Evolutionary conservation across 2,888 invertebrate genomes (phyloP), one percentile per base, ranked within the genome.

Genomic region (Polyommatus iphigenia): DNA sequence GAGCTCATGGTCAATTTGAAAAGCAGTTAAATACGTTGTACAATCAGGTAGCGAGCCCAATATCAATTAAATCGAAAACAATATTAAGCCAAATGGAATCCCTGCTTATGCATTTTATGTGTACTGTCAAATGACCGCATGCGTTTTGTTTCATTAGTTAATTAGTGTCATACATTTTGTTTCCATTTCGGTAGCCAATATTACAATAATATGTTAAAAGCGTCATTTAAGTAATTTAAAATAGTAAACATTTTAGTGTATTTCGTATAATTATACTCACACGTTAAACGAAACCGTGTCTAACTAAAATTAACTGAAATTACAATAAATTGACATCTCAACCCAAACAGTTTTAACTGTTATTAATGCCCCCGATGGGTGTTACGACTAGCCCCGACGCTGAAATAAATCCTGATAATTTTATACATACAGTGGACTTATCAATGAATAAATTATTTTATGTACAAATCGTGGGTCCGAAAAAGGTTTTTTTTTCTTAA

Each of bases 41-140:
- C 75, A 75, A 75, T 75, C 75, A 75, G 24, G 75, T 50, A 29
- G 54, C 50, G 54, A 75, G 18, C 75, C 29, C 75, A 75, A 75
- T 75, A 75, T 54, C 75, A 75, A 75, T 75, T 75, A 75, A 75
- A 75, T 50, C 50, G 75, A 50, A 54, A 75, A 75, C 50, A 46
- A 75, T 75, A 75, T 75, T 54, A 75, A 75, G 29, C 75, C 46
- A 54, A 75, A 75, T 54, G 75, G 54, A 75, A 54, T 75, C 75
- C 75, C 75, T 54, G 50, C 46, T 75, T 75, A 75, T 75, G 18
- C 75, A 50, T 75, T 46, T 29, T 75, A 54, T 50, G 75, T 75
- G 20, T 50, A 54, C 67, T 54, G 75, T 46, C n/a, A 72, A 41
- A 72, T 3, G 72, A 72, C 72, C n/a, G 20, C 71, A 72, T 41